phyloP scores from a whole-genome alignment of 2,113 vertebrate genomes.

The Empidonax alnorum region DNA sequence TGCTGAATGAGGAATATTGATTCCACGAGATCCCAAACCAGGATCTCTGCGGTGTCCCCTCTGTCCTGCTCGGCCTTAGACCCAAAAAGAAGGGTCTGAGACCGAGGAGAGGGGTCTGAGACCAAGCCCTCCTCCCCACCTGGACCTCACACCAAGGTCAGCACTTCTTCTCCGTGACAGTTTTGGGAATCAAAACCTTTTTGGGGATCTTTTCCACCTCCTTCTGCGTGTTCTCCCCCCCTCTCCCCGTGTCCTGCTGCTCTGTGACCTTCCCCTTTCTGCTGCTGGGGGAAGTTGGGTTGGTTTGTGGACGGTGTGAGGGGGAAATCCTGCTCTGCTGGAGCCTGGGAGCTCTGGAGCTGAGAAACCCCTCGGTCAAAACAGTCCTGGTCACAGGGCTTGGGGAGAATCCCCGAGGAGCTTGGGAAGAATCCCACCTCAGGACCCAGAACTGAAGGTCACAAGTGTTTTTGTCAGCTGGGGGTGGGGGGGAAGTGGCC shows the following conservation, averaged over 20 bases:
- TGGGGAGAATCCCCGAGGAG: background rate
- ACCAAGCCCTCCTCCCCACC: background rate
- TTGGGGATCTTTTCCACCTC: background rate
- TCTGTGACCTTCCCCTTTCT: background rate
- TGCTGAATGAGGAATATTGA: rapidly evolving
- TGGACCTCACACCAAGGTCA: rapidly evolving
- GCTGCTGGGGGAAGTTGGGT: background rate
- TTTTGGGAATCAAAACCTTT: background rate
- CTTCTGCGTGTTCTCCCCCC: background rate
- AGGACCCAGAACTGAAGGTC: background rate
- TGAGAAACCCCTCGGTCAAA: background rate
- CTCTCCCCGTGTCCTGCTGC: background rate
- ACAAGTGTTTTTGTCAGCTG: background rate
- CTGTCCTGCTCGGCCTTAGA: background rate
- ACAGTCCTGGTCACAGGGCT: background rate
- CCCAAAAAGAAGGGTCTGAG: background rate
- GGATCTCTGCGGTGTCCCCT: background rate
- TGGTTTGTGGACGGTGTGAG: background rate
- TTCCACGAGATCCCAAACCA: rapidly evolving
- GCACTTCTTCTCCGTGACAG: background rate
- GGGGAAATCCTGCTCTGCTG: background rate
- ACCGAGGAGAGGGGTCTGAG: background rate
- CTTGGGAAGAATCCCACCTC: background rate
- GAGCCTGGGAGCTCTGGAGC: background rate
- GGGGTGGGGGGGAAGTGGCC: background rate